Evolutionary conservation across 2,888 invertebrate genomes (phyloP), one percentile per base, ranked within the genome.

Genomic region (Atrina japonica): DNA sequence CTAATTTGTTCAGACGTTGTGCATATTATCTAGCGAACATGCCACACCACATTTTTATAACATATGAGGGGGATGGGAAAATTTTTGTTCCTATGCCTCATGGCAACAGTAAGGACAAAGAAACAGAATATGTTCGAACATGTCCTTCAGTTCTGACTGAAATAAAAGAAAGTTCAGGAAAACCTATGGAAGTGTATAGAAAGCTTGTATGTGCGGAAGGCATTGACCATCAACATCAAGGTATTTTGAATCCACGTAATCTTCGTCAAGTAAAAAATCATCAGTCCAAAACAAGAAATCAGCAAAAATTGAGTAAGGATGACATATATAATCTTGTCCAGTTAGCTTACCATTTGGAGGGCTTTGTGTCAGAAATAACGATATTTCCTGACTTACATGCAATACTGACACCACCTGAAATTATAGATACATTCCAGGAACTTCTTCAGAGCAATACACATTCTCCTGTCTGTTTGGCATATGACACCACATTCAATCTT

Each of bases 231-330:
- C 6, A 43, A 16, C 59, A 40, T 2, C 59, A 66, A 27, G 52
- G 60, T n/a, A 52, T 67, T 5, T 23, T 52, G 40, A 67, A 60
- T 45, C 47, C 68, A 35, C 25, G 55, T 61, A 68, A 68, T 23
- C 11, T 63, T 2, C 61, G 53, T 23, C 68, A 61, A 35, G 27
- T 61, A 14, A 7, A 63, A 49, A 61, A 61, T 30, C 53, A 47
- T 9, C 29, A 45, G 18, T 21, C n/a, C 6, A 30, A 30, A 25
- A 27, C 18, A 1, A 59, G 14, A 14, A 14, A n/a, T 29, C 27
- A 59, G 25, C 35, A 67, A 18, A 25, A 30, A 59, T 6, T 68
- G 0, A 25, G 41, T 7, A 61, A 55, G 45, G 56, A 68, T 55
- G 40, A 56, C 25, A 55, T 55, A 5, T 61, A 53, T 55, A 63